A percentile compares a stretch with the other conserved stretches of the same genome.
phyloP scores from a whole-genome alignment of 2,113 vertebrate species.

The Syrmaticus mikado region DNA sequence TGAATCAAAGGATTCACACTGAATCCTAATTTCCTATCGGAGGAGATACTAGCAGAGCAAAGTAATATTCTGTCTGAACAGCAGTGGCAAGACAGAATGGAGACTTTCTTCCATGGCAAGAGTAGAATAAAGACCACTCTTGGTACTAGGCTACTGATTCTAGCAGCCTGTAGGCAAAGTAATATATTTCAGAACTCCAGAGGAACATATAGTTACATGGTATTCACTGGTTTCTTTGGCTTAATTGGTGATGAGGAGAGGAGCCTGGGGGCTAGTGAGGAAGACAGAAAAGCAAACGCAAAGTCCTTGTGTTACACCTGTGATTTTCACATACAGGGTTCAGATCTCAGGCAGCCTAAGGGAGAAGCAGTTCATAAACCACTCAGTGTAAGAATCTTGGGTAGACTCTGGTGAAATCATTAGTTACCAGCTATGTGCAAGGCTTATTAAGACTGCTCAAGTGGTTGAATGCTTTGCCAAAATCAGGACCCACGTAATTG shows the following conservation, averaged over 20 bases:
- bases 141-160: background rate
- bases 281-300: background rate
- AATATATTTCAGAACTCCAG: background rate
- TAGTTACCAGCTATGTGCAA: background rate
- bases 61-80: background rate
- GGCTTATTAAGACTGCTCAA: background rate
- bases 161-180: background rate
- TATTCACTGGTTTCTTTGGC: background rate
- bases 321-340: background rate
- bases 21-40: background rate
- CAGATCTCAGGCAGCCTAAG: background rate
- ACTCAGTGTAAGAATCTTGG: background rate
- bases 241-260: background rate
- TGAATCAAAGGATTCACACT: background rate
- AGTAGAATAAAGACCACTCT: background rate
- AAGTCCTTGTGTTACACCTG: background rate
- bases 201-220: background rate
- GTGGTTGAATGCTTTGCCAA: background rate
- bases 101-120: background rate
- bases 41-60: background rate
- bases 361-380: background rate
- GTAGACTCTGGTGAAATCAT: background rate
- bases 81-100: background rate
- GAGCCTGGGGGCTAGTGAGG: background rate
- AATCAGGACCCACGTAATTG: background rate